phyloP scores from a whole-genome alignment of 2,888 invertebrate species.

The Eupithecia tripunctaria region DNA sequence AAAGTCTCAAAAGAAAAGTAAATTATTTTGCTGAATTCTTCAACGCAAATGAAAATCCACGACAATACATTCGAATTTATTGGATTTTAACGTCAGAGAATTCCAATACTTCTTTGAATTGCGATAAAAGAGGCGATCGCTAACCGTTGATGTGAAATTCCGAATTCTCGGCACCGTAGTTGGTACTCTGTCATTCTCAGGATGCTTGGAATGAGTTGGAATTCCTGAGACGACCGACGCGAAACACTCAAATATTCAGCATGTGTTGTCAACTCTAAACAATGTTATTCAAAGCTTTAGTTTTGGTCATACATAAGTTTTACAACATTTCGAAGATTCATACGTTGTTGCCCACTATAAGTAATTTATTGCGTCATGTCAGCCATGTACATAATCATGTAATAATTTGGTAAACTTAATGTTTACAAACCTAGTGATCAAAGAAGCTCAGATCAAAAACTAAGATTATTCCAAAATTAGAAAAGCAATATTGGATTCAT shows the following conservation, averaged over 20 bases:
- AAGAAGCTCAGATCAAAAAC: not conserved
- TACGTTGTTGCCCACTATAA: constrained; percentile 28
- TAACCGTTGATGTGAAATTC: constrained; percentile 40
- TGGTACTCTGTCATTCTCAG: constrained; percentile 44
- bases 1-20: not conserved
- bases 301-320: constrained; percentile 48
- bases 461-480: not conserved
- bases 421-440: not conserved
- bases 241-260: constrained; percentile 46
- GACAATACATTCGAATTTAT: constrained; percentile 24
- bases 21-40: not conserved
- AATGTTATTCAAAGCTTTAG: constrained; percentile 53
- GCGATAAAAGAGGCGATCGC: constrained; percentile 39
- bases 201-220: constrained; percentile 53
- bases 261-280: constrained; percentile 57
- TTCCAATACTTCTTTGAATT: constrained; percentile 37
- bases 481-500: not conserved
- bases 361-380: not conserved
- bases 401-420: not conserved
- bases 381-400: not conserved
- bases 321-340: constrained; percentile 32
- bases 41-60: constrained; percentile 20
- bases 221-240: constrained; percentile 56
- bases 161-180: constrained; percentile 29
- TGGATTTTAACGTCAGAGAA: constrained; percentile 32